These are phyloP conservation scores for Thaumetopoea pityocampa DNA, from an alignment of 1,140 invertebrate genomes.

Conservation along the genomic window DNA sequence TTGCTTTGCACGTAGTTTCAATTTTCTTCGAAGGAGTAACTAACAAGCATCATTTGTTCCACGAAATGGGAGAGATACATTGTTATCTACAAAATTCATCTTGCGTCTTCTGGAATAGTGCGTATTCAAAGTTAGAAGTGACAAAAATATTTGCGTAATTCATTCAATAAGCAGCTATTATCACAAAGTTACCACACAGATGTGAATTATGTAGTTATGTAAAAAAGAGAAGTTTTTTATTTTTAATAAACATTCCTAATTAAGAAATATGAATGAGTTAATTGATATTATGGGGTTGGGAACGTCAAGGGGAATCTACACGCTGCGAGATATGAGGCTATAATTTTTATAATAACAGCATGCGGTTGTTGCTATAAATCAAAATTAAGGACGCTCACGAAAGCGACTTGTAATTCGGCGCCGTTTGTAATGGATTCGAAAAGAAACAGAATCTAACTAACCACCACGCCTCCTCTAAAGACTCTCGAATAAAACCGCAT, in stretches of 20 bases:
- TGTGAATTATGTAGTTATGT: too few species aligned
- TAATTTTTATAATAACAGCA: conserved; percentile 56
- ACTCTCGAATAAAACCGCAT: conserved; percentile 28
- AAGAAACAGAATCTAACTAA: conserved; percentile 62
- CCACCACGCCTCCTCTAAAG: conserved; percentile 33
- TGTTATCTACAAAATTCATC: conserved; percentile 6
- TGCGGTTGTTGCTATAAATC: conserved; percentile 62
- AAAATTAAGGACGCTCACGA: conserved; percentile 55
- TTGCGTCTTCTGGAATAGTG: background rate
- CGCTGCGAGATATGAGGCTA: conserved; percentile 36
- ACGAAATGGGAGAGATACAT: conserved; percentile 32
- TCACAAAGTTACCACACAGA: too few species aligned
- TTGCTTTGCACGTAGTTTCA: conserved; percentile 30
- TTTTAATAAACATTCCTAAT: conserved; percentile 40
- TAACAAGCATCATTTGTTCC: conserved; percentile 36
- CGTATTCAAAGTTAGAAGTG: too few species aligned
- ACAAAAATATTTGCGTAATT: too few species aligned
- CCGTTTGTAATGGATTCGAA: conserved; percentile 55
- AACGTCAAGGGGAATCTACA: conserved; percentile 37
- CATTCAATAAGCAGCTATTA: too few species aligned
- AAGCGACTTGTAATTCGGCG: conserved; percentile 42
- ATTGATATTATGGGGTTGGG: conserved; percentile 59
- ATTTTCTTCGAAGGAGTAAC: conserved; percentile 32
- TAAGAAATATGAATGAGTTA: conserved; percentile 50
- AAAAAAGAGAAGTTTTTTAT: conserved; percentile 17